Conservation (phyloP, 2,888 invertebrate genomes). For the Cyrtodaria siliqua region DNA sequence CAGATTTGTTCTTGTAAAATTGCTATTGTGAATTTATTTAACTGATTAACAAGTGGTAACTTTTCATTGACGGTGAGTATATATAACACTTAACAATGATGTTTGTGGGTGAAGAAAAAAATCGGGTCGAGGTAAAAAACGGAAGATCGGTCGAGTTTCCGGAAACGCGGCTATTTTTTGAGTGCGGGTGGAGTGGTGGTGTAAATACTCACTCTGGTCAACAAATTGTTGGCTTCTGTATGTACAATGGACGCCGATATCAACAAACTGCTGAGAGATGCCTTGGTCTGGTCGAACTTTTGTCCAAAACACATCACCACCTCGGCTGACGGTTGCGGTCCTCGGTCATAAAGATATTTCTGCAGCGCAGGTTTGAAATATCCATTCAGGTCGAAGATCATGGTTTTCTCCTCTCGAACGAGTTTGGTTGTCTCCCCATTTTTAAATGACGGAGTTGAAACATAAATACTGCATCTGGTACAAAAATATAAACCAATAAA, state of each 20-base stretch:
- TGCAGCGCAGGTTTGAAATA: constrained; percentile 65
- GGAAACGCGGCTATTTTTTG: too few relatives aligned
- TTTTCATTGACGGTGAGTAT: too few relatives aligned
- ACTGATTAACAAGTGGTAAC: too few relatives aligned
- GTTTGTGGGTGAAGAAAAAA: too few relatives aligned
- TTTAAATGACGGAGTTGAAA: constrained; percentile 57
- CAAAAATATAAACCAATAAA: background rate
- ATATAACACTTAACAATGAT: too few relatives aligned
- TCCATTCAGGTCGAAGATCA: constrained; percentile 67
- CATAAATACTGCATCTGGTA: constrained; percentile 71
- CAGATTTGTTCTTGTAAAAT: too few relatives aligned
- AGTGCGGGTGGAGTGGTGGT: too few relatives aligned
- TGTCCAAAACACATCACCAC: constrained; percentile 76
- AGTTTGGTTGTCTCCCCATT: constrained; percentile 61
- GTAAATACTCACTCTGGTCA: constrained; percentile 62
- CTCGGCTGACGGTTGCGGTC: constrained; percentile 65
- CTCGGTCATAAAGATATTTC: constrained; percentile 45
- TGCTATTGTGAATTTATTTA: too few relatives aligned
- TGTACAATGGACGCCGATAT: constrained; percentile 70
- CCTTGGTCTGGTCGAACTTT: constrained; percentile 55
- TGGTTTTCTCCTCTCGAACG: constrained; percentile 55
- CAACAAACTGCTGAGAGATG: constrained; percentile 60
- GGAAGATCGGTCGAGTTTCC: too few relatives aligned
- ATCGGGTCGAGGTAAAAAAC: too few relatives aligned
- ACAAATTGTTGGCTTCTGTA: constrained; percentile 51